phyloP scores from a whole-genome alignment of 1,140 invertebrate species.

The Drosophila kohkoa region DNA sequence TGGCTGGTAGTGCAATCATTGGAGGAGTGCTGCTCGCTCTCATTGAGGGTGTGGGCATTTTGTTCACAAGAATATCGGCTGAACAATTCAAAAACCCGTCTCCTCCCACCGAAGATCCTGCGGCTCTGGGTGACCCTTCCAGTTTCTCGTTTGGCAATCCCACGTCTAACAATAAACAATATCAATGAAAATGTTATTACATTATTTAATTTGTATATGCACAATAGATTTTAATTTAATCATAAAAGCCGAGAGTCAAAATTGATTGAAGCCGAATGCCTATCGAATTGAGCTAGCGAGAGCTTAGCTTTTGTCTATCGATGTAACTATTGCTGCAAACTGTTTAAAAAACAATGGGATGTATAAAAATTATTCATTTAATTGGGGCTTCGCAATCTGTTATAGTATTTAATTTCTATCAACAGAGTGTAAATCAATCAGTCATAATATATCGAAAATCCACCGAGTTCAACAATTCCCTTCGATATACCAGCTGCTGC shows the following conservation, averaged over 20 bases:
- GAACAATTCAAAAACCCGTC: slow-evolving; percentile 95
- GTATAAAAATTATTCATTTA: not conserved
- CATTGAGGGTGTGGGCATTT: slow-evolving; percentile 98
- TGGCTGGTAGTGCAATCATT: slow-evolving; percentile 97
- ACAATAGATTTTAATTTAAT: slow-evolving; percentile 29
- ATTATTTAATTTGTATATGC: slow-evolving; percentile 42
- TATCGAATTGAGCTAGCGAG: not conserved
- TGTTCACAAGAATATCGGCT: slow-evolving; percentile 94
- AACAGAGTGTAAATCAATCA: too few relatives aligned
- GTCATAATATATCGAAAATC: too few relatives aligned
- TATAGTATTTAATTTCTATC: too few relatives aligned
- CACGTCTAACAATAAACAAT: slow-evolving; percentile 50
- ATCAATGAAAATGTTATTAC: slow-evolving; percentile 49
- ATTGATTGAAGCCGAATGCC: not conserved
- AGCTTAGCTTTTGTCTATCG: not conserved
- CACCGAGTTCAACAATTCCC: not conserved
- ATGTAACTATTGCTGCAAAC: too few relatives aligned
- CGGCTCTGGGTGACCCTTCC: slow-evolving; percentile 86
- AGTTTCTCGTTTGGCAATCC: slow-evolving; percentile 50
- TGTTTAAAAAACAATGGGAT: too few relatives aligned
- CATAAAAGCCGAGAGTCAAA: slow-evolving; percentile 19
- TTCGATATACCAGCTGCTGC: not conserved
- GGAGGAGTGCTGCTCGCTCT: slow-evolving; percentile 97
- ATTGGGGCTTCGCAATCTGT: too few relatives aligned
- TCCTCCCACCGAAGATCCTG: slow-evolving; percentile 90